These are phyloP conservation scores for Struthio camelus DNA, from an alignment of 2,113 vertebrate genomes.

Conservation along the genomic window DNA sequence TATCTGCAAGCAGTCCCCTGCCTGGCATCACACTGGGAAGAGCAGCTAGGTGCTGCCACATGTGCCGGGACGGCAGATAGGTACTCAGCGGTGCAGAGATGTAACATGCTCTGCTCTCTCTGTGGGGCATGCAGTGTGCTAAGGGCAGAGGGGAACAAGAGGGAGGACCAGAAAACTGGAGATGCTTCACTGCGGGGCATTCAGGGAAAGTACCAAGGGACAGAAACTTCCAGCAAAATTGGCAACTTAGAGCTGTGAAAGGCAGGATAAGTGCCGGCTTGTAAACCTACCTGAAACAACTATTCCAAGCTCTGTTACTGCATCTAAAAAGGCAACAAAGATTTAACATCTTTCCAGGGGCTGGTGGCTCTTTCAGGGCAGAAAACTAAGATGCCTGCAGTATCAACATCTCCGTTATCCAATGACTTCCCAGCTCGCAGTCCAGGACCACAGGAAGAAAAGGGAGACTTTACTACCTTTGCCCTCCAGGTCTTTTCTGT, in stretches of 20 bases:
- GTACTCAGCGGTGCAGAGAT: neutral
- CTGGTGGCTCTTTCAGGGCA: neutral
- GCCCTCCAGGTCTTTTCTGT: neutral
- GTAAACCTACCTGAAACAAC: neutral
- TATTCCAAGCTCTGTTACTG: neutral
- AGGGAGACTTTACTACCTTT: neutral
- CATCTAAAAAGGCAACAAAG: neutral
- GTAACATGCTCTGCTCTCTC: neutral
- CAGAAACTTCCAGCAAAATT: neutral
- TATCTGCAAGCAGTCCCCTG: neutral
- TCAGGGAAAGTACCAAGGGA: neutral
- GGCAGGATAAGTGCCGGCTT: neutral
- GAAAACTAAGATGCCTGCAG: too few relatives aligned
- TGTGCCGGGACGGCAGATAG: too few relatives aligned
- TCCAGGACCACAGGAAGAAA: neutral
- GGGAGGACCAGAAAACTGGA: neutral
- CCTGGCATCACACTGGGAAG: neutral
- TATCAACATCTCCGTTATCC: neutral
- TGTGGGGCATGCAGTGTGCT: neutral
- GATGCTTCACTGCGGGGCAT: neutral
- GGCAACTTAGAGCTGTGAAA: neutral
- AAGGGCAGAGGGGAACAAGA: fast-evolving
- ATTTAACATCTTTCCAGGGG: neutral
- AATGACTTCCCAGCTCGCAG: neutral
- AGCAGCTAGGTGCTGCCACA: neutral